phyloP scores from a whole-genome alignment of 2,113 vertebrate genomes.

The Fukomys damarensis region DNA sequence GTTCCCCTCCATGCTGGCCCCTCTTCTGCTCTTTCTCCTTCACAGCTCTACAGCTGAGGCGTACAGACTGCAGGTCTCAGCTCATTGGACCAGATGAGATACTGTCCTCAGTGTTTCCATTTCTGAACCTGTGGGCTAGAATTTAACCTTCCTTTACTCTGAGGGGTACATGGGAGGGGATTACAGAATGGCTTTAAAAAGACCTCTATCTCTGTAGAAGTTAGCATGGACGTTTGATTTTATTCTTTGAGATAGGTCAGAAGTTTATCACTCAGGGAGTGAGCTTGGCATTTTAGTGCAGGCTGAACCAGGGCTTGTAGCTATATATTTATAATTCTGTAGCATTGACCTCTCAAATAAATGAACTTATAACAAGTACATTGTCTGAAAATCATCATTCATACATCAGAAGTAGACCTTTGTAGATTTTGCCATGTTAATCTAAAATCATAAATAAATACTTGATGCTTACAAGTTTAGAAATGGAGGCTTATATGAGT shows the following conservation, averaged over 20 bases:
- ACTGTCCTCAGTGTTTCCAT: constrained; percentile 7
- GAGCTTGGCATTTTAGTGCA: background rate
- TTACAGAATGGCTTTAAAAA: background rate
- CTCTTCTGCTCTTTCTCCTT: background rate
- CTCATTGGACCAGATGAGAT: background rate
- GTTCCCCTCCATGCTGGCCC: background rate
- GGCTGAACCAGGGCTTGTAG: background rate
- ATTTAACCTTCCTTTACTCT: constrained; percentile 2
- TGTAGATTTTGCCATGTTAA: background rate
- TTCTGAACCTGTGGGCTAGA: constrained; percentile 29
- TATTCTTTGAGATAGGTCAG: background rate
- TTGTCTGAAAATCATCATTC: constrained; percentile 43
- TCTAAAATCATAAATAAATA: constrained; percentile 18
- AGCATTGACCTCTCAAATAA: background rate
- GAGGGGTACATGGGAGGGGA: background rate
- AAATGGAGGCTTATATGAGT: background rate
- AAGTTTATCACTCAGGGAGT: background rate
- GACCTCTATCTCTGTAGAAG: background rate
- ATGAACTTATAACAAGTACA: background rate
- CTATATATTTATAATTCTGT: background rate
- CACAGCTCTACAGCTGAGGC: background rate
- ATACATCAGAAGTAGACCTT: background rate
- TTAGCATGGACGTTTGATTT: constrained; percentile 19
- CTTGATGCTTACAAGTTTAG: background rate
- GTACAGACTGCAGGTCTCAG: background rate